Percentiles rank a stretch among this genome's conserved stretches.
These are phyloP conservation scores for Melopsittacus undulatus DNA, from an alignment of 2,797 vertebrate genomes.

Conservation along the genomic window DNA sequence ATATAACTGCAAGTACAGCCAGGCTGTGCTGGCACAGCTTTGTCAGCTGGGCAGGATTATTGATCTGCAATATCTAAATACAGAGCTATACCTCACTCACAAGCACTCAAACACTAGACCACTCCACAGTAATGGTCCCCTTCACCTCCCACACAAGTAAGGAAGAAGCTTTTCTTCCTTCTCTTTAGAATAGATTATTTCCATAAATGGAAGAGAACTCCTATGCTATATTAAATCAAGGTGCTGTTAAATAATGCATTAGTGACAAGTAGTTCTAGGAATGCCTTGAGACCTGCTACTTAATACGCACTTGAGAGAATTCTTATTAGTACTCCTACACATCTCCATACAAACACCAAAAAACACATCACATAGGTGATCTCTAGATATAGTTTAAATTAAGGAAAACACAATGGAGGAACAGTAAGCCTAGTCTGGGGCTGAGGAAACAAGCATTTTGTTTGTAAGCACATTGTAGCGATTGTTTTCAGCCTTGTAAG, in stretches of 20 bases:
- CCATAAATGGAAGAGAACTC: neutral
- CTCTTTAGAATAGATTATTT: neutral
- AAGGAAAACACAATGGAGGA: neutral
- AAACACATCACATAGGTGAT: neutral
- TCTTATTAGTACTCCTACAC: neutral
- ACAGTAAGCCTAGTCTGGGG: neutral
- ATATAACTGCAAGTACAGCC: neutral
- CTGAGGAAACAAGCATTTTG: neutral
- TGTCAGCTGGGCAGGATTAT: neutral
- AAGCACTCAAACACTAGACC: neutral
- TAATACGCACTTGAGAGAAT: neutral
- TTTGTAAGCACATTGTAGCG: neutral
- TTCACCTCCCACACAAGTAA: neutral
- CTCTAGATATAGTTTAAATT: neutral
- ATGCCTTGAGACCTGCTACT: conserved; percentile 24
- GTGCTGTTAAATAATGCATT: conserved; percentile 47
- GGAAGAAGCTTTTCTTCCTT: neutral
- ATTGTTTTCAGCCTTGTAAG: neutral
- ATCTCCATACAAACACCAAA: neutral
- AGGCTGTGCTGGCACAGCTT: neutral
- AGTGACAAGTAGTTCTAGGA: conserved; percentile 33
- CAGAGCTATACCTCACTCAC: neutral
- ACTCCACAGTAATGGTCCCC: neutral
- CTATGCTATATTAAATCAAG: neutral
- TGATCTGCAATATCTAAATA: conserved; percentile 32